Evolutionary conservation across 2,888 invertebrate genomes (phyloP).

Genomic region (Lepidochrysops patricia): DNA sequence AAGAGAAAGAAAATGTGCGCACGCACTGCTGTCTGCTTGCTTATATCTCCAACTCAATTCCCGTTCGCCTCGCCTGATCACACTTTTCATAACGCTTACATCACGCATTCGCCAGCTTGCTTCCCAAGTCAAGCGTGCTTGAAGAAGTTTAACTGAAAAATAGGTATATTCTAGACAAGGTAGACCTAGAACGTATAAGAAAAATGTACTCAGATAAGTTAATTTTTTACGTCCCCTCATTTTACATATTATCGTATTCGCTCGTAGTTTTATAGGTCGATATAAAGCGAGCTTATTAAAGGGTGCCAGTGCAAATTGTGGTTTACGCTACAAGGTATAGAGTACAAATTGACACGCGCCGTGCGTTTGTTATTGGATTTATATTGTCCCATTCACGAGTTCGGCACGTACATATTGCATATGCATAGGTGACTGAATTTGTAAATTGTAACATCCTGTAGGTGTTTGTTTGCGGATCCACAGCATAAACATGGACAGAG

Average conservation of each 20-base stretch:
- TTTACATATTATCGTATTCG: slow-evolving; percentile 1
- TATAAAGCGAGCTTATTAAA: slow-evolving; percentile 6
- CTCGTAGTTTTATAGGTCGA: slow-evolving; percentile 2
- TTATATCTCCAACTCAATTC: no score
- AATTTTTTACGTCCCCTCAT: not conserved
- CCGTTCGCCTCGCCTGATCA: no score
- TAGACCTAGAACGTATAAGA: not conserved
- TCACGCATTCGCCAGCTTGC: no score
- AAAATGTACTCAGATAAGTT: not conserved
- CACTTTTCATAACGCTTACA: no score
- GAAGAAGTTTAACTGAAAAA: not conserved
- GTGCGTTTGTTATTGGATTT: slow-evolving; percentile 10
- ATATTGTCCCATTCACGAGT: slow-evolving; percentile 6
- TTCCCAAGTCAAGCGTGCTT: no score
- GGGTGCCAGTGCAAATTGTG: not conserved
- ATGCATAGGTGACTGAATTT: slow-evolving; percentile 14
- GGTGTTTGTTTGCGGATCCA: slow-evolving; percentile 1
- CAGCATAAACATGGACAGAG: not conserved
- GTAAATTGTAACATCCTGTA: slow-evolving; percentile 6
- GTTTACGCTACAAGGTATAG: not conserved
- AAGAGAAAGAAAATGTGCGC: no score
- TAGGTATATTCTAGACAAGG: not conserved
- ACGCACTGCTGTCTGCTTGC: no score
- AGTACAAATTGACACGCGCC: not conserved
- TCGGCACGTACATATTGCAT: slow-evolving; percentile 12